Evolutionary conservation across 2,888 invertebrate genomes (phyloP), one percentile per base, ranked within the genome.

Genomic region (Scaptodrosophila latifasciaeformis): DNA sequence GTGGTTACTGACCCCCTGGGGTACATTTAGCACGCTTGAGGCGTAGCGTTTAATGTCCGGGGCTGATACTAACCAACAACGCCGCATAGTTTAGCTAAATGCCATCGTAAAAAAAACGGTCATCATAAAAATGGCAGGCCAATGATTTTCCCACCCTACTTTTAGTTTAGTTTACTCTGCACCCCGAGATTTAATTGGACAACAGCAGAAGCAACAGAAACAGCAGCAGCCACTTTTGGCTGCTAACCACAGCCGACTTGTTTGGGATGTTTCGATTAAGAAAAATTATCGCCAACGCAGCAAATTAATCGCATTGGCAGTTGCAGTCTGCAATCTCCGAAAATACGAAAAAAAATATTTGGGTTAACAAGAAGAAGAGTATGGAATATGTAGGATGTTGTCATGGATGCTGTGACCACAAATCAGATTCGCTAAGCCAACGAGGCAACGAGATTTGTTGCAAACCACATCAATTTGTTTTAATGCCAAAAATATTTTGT

Each of bases 381-480:
- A 13, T 6, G 35, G 37, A 6, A n/a, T n/a, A n/a, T n/a, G n/a
- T n/a, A n/a, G 17, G 29, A 6, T 37, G 37, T 15, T 37, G 37
- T 15, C 10, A 15, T 30, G 45, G 53, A 18, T 54, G 52, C 52
- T 21, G 29, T 68, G 61, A 71, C 78, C 72, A 57, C 72, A 72
- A 75, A 75, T 75, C 81, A 75, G 75, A 75, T 81, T 75, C 79
- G 60, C 72, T 75, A 78, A 76, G 58, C 59, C 69, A n/a, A n/a
- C n/a, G n/a, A n/a, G 45, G 59, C 61, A 67, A 61, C 49, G 42
- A 65, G 74, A 65, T 70, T 63, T 63, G n/a, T n/a, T n/a, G 49
- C 60, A 52, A 55, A 59, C 59, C 66, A 40, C 64, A 65, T 54
- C 75, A 53, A 54, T 54, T 65, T 58, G 52, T 49, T 51, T 44